A percentile compares a stretch with the other conserved stretches of the same genome.
phyloP scores from a whole-genome alignment of 37 sponge, comb jelly and placozoan genomes.

The Amphimedon queenslandica region DNA sequence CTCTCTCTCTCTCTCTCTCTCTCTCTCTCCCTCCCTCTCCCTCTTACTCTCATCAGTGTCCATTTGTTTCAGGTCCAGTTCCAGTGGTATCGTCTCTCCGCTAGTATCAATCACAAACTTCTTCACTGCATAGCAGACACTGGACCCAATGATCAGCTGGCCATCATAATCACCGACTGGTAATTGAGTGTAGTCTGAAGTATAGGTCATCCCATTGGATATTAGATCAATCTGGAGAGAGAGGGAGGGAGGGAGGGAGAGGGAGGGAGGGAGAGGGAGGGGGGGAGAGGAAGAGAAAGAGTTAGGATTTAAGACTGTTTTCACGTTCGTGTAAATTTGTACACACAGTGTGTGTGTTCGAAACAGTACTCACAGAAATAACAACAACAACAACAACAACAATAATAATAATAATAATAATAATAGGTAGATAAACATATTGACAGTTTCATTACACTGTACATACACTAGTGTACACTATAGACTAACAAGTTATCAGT shows the following conservation, averaged over 20 bases:
- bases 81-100: conserved; percentile 8
- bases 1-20: not conserved
- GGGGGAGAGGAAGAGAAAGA: too few relatives aligned
- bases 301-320: too few relatives aligned
- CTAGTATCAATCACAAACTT: conserved; percentile 19
- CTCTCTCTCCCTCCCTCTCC: not conserved
- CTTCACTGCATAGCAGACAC: conserved; percentile 42
- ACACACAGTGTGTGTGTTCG: too few relatives aligned
- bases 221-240: not conserved
- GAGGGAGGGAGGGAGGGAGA: not conserved
- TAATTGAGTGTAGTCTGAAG: conserved; percentile 14
- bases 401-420: not conserved
- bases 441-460: not conserved
- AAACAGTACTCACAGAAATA: too few relatives aligned
- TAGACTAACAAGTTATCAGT: too few relatives aligned
- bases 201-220: conserved; percentile 35
- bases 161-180: conserved; percentile 49
- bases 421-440: not conserved
- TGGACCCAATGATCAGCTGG: conserved; percentile 50
- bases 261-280: not conserved
- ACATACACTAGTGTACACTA: too few relatives aligned
- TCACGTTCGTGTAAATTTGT: too few relatives aligned
- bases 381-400: too few relatives aligned
- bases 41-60: not conserved
- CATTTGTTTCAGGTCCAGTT: not conserved